Percentiles rank a stretch among this genome's conserved stretches.
These are phyloP conservation scores for Strigamia transsilvanica DNA, from an alignment of 2,888 invertebrate species.

Conservation along the genomic window DNA sequence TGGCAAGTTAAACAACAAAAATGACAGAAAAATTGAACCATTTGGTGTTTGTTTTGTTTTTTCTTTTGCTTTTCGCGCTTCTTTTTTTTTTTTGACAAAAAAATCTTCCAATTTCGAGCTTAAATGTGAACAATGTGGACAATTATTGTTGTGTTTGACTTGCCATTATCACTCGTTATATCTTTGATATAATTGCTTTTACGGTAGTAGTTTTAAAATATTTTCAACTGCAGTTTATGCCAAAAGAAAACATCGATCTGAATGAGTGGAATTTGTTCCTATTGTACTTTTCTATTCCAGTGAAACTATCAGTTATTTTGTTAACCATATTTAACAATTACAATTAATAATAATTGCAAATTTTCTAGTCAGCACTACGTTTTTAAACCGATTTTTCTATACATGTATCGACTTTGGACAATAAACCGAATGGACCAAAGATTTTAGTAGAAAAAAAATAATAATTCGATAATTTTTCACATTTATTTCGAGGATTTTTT, in stretches of 20 bases:
- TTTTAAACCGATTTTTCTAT: conserved; percentile 28
- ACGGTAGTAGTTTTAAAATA: conserved; percentile 27
- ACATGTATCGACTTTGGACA: conserved; percentile 18
- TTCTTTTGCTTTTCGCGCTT: too few relatives aligned
- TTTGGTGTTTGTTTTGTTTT: background rate
- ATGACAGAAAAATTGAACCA: background rate
- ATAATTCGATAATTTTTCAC: background rate
- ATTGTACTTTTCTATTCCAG: conserved; percentile 43
- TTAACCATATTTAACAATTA: background rate
- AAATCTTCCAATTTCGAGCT: background rate
- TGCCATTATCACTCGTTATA: background rate
- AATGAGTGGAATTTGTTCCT: conserved; percentile 38
- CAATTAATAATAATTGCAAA: conserved; percentile 27
- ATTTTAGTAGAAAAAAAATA: background rate
- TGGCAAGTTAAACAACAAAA: background rate
- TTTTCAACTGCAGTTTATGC: conserved; percentile 24
- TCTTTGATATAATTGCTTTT: conserved; percentile 47
- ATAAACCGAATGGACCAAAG: conserved; percentile 38
- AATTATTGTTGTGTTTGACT: background rate
- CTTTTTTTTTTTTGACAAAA: too few relatives aligned
- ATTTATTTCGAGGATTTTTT: background rate
- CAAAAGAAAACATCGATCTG: conserved; percentile 22
- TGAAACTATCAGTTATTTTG: conserved; percentile 13
- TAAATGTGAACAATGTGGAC: too few relatives aligned
- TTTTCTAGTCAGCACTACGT: conserved; percentile 33